Conservation (phyloP, 2,888 invertebrate species). For the Diarsia brunnea region DNA sequence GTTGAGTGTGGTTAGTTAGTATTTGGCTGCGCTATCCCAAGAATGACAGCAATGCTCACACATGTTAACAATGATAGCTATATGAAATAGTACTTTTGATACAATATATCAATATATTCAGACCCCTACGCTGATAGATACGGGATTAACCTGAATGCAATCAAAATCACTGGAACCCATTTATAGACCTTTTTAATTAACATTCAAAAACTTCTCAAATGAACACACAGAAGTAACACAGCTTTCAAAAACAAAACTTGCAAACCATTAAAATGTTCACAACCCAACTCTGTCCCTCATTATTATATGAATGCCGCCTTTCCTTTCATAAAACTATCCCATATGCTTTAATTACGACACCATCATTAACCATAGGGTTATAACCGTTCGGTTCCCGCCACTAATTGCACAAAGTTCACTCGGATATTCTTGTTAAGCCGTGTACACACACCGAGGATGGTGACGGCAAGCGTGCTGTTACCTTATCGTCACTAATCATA, state of each 20-base stretch:
- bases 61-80: too few species aligned
- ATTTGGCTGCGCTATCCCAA: too few species aligned
- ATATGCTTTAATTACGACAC: conserved; percentile 70
- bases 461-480: too few species aligned
- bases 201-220: conserved; percentile 9
- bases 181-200: not conserved
- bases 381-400: conserved; percentile 65
- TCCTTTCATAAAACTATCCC: conserved; percentile 59
- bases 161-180: not conserved
- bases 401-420: conserved; percentile 82
- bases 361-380: conserved; percentile 68
- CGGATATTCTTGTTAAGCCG: conserved; percentile 76
- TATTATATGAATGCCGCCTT: conserved; percentile 42
- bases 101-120: too few species aligned
- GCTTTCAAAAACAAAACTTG: conserved; percentile 47
- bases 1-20: too few species aligned
- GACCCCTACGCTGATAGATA: too few species aligned
- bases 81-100: too few species aligned
- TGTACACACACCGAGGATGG: conserved; percentile 17
- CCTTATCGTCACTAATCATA: too few species aligned
- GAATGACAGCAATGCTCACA: too few species aligned
- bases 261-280: conserved; percentile 54
- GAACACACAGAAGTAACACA: conserved; percentile 27
- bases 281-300: conserved; percentile 54
- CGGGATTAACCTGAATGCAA: not conserved